Conservation (phyloP, 2,888 invertebrate species). For the Aricia artaxerxes region DNA sequence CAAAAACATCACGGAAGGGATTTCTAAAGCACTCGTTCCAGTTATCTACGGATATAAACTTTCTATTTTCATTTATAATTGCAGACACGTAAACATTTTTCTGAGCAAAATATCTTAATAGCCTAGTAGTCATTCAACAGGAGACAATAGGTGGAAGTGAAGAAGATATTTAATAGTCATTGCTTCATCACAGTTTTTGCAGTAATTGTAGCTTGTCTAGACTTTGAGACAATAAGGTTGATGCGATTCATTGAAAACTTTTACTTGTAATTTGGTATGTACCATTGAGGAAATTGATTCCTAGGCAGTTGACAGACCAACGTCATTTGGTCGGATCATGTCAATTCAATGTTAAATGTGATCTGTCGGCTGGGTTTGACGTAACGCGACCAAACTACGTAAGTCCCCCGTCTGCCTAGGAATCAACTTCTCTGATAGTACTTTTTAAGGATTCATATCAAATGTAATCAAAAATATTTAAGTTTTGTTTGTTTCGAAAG, state of each 20-base stretch:
- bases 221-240: background rate
- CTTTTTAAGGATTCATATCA: too few species aligned
- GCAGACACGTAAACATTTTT: conserved; percentile 36
- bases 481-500: background rate
- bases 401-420: too few species aligned
- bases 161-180: conserved; percentile 25
- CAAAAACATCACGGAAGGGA: background rate
- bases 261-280: too few species aligned
- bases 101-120: conserved; percentile 9
- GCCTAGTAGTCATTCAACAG: background rate
- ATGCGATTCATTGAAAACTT: too few species aligned
- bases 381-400: too few species aligned
- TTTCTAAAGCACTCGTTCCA: conserved; percentile 26
- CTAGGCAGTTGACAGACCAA: too few species aligned
- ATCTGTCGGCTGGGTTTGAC: too few species aligned
- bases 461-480: background rate
- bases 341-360: too few species aligned
- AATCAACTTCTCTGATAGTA: too few species aligned
- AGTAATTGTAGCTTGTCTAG: background rate
- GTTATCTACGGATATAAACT: conserved; percentile 38
- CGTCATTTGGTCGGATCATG: too few species aligned
- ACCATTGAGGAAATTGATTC: too few species aligned
- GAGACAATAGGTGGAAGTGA: conserved; percentile 39
- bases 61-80: conserved; percentile 41
- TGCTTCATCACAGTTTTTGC: background rate